Evolutionary conservation across 2,888 invertebrate species (phyloP).

Genomic region (Drosophila multiciliata): DNA sequence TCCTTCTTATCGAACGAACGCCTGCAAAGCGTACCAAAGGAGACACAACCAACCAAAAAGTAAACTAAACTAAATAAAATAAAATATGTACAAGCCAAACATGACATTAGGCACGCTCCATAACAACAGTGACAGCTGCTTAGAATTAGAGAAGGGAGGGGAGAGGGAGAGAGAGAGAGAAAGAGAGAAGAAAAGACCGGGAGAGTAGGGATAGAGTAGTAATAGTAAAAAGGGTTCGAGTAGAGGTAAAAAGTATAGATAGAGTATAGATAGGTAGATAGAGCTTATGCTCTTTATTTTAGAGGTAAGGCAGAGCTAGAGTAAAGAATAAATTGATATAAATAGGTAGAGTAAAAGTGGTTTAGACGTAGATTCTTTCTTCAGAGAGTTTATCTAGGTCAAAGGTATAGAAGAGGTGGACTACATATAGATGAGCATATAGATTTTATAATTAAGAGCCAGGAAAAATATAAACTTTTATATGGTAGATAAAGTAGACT

Average conservation of each 20-base stretch:
- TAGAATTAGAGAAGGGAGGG: slow-evolving; percentile 39
- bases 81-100: slow-evolving; percentile 30
- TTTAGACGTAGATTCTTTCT: neutral
- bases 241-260: no score
- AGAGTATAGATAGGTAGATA: neutral
- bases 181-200: neutral
- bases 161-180: neutral
- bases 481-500: no score
- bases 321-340: neutral
- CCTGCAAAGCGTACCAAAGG: slow-evolving; percentile 29
- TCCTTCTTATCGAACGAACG: slow-evolving; percentile 40
- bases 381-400: accelerated
- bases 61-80: slow-evolving; percentile 10
- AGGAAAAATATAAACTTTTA: neutral
- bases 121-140: slow-evolving; percentile 52
- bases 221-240: neutral
- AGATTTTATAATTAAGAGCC: neutral
- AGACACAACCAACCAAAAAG: slow-evolving; percentile 10
- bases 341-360: neutral
- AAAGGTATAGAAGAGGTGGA: neutral
- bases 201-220: neutral
- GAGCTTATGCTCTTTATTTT: neutral
- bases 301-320: neutral
- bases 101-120: slow-evolving; percentile 68
- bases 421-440: no score